Conservation (phyloP, 2,797 vertebrate species). For the Telmatherina bonti region DNA sequence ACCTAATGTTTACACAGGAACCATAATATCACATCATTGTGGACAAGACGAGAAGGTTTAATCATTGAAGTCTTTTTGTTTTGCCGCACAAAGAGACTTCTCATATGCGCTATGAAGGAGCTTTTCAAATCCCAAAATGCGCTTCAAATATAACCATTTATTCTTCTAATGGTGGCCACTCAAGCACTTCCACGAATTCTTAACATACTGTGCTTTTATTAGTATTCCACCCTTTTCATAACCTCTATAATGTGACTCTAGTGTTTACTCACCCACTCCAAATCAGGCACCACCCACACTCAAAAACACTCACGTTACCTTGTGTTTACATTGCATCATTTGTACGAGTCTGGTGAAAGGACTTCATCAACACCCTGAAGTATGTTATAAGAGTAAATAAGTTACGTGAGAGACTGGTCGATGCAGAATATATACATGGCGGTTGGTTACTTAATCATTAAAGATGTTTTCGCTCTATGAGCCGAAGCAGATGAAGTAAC, state of each 20-base stretch:
- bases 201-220: slow-evolving; percentile 49
- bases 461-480: slow-evolving; percentile 21
- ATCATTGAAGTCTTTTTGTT: slow-evolving; percentile 28
- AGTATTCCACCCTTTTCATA: slow-evolving; percentile 29
- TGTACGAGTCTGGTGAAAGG: slow-evolving; percentile 15
- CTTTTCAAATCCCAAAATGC: slow-evolving; percentile 7
- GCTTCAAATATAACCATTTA: slow-evolving; percentile 41
- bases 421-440: not conserved
- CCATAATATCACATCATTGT: slow-evolving; percentile 32
- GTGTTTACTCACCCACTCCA: slow-evolving; percentile 28
- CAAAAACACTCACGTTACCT: slow-evolving; percentile 39
- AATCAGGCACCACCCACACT: slow-evolving; percentile 24
- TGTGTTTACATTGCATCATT: slow-evolving; percentile 55
- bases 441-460: slow-evolving; percentile 41
- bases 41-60: slow-evolving; percentile 32
- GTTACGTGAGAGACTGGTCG: slow-evolving; percentile 17
- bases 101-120: not conserved
- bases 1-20: slow-evolving; percentile 42
- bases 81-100: slow-evolving; percentile 44
- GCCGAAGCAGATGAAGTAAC: not conserved
- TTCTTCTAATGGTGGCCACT: slow-evolving; percentile 46
- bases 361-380: slow-evolving; percentile 39
- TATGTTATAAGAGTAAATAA: slow-evolving; percentile 7
- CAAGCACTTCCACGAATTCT: slow-evolving; percentile 28
- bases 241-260: slow-evolving; percentile 44